Evolutionary conservation across 2,888 invertebrate species (phyloP), one percentile per base, ranked within the genome.

Genomic region (Hypolimnas misippus): DNA sequence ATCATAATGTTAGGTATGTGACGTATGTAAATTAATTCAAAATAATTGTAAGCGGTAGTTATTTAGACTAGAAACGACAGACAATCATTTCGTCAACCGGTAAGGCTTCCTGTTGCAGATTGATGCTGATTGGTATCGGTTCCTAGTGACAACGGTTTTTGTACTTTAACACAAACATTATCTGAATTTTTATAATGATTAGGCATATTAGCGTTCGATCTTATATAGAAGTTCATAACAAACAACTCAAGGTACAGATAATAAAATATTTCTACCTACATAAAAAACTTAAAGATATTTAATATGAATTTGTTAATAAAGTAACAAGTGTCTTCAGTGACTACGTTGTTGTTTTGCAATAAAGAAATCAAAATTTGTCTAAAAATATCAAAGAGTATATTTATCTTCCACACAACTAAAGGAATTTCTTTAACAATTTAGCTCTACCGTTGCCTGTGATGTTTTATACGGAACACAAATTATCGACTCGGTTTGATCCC

Each of bases 401-500:
- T 75, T 72, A 71, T 73, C 76, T 79, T 80, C 77, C 77, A 77
- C 79, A 81, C 82, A 80, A 83, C 84, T 83, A 84, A 83, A 79
- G 79, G 80, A 83, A 85, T 79, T 83, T 83, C 80, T 83, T 81
- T 71, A 84, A 84, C 84, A 82, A 87, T 89, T 88, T 87, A 81
- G 84, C 85, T 86, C 82, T 81, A 82, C 76, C 82, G 78, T 83
- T 73, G 78, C 81, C 79, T 88, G 77, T 87, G 87, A 88, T 86
- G 84, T 87, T 84, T 82, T 80, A 81, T 85, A 84, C 83, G 83
- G 81, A 79, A 85, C 88, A 88, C 89, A 86, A 89, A 89, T 91
- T 91, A 91, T 90, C 89, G 87, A 86, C 81, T 86, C 72, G 85
- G 87, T 88, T 91, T 90, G 91, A 90, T 91, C 91, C 92, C 90